Percentiles rank a stretch among this genome's conserved stretches.
These are phyloP conservation scores for Drosophila aff. DNA, from an alignment of 1,140 invertebrate genomes.

Conservation along the genomic window DNA sequence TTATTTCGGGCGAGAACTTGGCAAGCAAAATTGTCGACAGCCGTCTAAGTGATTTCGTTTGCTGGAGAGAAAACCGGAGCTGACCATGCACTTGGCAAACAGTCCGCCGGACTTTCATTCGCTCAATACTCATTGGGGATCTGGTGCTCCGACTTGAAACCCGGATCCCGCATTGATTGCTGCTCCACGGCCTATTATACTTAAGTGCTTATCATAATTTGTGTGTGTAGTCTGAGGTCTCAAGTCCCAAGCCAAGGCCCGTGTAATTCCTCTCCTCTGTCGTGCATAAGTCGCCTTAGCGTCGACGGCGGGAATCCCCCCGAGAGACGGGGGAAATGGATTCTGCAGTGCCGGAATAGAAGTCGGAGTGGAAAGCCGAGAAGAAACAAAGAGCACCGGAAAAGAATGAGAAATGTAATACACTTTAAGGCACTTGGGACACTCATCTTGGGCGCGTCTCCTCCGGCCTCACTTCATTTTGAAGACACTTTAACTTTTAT, in stretches of 20 bases:
- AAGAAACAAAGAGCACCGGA: conserved; percentile 18
- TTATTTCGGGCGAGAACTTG: conserved; percentile 56
- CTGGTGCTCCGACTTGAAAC: conserved; percentile 15
- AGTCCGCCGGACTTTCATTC: conserved; percentile 52
- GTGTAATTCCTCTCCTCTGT: conserved; percentile 23
- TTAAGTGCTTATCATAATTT: conserved; percentile 82
- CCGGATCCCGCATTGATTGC: conserved; percentile 67
- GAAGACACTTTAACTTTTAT: conserved; percentile 51
- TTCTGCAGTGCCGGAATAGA: conserved; percentile 37
- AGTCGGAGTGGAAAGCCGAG: background rate
- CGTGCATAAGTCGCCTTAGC: conserved; percentile 60
- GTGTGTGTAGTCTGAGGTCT: conserved; percentile 20
- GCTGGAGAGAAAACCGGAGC: conserved; percentile 18
- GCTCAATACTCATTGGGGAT: conserved; percentile 25
- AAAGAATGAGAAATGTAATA: conserved; percentile 44
- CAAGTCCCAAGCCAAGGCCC: background rate
- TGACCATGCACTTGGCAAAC: conserved; percentile 73
- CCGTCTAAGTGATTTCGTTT: conserved; percentile 75
- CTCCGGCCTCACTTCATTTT: conserved; percentile 8
- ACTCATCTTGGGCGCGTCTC: conserved; percentile 3
- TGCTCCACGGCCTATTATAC: conserved; percentile 68
- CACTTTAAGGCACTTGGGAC: conserved; percentile 47
- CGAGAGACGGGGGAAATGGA: conserved; percentile 57
- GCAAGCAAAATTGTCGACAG: conserved; percentile 67
- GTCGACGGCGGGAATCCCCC: conserved; percentile 47